These are phyloP conservation scores for Disparrhopalites patrizii DNA, from an alignment of 2,888 invertebrate genomes.

Conservation along the genomic window DNA sequence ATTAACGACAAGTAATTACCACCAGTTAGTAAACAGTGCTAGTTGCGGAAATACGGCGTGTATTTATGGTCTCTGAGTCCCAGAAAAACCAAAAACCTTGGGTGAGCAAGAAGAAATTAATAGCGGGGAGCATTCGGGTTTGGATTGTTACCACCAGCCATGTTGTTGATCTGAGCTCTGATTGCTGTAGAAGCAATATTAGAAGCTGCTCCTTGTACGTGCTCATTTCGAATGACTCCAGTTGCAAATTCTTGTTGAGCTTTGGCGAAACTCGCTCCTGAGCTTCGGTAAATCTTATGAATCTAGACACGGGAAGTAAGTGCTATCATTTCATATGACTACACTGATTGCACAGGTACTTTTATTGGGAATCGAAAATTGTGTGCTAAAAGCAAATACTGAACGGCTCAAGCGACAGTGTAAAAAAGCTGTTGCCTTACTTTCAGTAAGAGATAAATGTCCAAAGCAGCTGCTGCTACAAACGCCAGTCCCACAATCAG, in stretches of 20 bases:
- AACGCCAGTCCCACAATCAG: constrained; percentile 75
- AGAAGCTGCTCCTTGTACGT: constrained; percentile 84
- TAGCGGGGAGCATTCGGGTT: constrained; percentile 32
- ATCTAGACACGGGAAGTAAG: no score
- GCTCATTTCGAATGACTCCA: constrained; percentile 90
- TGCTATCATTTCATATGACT: no score
- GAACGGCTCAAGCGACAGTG: neutral
- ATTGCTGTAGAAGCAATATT: constrained; percentile 82
- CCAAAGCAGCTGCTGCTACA: constrained; percentile 68
- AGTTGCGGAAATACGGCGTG: no score
- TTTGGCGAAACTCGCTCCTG: constrained; percentile 94
- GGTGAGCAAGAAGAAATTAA: no score
- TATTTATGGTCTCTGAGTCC: no score
- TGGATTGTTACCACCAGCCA: constrained; percentile 24
- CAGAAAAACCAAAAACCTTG: no score
- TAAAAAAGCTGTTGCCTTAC: constrained; percentile 55
- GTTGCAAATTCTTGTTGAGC: constrained; percentile 96
- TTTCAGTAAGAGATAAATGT: constrained; percentile 80
- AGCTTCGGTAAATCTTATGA: constrained; percentile 91
- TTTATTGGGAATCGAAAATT: no score
- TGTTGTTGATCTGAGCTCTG: constrained; percentile 61
- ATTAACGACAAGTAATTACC: no score
- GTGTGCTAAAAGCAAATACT: neutral
- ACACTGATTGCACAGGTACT: no score
- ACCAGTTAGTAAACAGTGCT: no score